Base-by-base conservation (phyloP, 2,797 vertebrate species). In the Glossophaga mutica region DNA sequence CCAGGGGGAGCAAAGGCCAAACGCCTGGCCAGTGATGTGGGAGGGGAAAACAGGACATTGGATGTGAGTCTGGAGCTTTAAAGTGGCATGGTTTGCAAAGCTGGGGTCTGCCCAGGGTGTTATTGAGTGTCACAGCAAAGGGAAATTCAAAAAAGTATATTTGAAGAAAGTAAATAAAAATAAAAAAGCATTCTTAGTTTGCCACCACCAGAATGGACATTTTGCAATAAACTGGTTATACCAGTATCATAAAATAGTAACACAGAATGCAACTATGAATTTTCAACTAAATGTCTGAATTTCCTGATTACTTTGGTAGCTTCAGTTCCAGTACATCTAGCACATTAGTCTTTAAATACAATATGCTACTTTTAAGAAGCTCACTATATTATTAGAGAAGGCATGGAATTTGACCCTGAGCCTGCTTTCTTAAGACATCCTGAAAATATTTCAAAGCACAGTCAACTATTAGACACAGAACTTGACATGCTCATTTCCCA, bases 111-210 rank as follows among this genome's bases (percentile, higher is more conserved):
- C n/a, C 44, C 34, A 57, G 50, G 46, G 24, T 79, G 37, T 88
- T 83, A 52, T 62, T 91, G 50, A 55, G 10, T 82, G 57, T 86
- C 42, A 42, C 6, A 70, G 83, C 29, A 94, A 88, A 96, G 18
- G 24, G 10, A 55, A 77, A 74, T 52, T 84, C 10, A 78, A 86
- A 87, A 92, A 67, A 89, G 24, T 59, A 16, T 59, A 85, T 70
- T 93, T 95, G 87, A 97, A 94, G 62, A 93, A 92, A 95, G 14
- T 39, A 94, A 90, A 68, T 91, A 37, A 44, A 15, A 70, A 34
- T 57, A 24, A 70, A 87, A 81, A 86, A 65, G 44, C 39, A 81
- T 84, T 87, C 39, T 84, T 88, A 39, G 16, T 55, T 88, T 92
- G 67, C 70, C 48, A 34, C 26, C 29, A 86, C 39, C 18, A 81